Evolutionary conservation across 35 echinoderm and acorn worm genomes (phyloP).

Genomic region (Patiria miniata): DNA sequence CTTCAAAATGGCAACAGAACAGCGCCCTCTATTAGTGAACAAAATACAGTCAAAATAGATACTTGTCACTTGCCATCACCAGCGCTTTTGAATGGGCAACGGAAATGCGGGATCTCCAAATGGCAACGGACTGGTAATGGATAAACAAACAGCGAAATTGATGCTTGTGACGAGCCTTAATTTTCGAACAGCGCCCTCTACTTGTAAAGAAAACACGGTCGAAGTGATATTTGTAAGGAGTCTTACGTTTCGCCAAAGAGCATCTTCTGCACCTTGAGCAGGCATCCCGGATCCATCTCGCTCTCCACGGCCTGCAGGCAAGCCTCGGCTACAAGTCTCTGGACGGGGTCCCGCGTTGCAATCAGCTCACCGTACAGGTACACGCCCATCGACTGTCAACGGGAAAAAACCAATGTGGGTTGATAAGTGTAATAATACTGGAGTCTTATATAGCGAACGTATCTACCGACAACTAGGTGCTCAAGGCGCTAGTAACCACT

Average conservation of each 20-base stretch:
- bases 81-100: too few relatives aligned
- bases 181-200: too few relatives aligned
- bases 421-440: too few relatives aligned
- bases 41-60: too few relatives aligned
- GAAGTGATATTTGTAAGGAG: too few relatives aligned
- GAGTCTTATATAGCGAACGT: too few relatives aligned
- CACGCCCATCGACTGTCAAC: constrained; percentile 83
- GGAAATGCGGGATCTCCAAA: too few relatives aligned
- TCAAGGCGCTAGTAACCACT: too few relatives aligned
- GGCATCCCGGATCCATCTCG: constrained; percentile 85
- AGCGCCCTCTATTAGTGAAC: too few relatives aligned
- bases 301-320: constrained; percentile 71
- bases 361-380: constrained; percentile 89
- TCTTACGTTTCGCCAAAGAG: constrained; percentile 44
- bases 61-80: too few relatives aligned
- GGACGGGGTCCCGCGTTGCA: constrained; percentile 62
- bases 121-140: background rate
- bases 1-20: too few relatives aligned
- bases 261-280: constrained; percentile 83
- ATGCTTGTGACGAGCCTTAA: background rate
- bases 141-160: background rate
- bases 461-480: too few relatives aligned
- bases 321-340: constrained; percentile 60
- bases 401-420: constrained; percentile 13
- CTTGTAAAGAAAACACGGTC: background rate